phyloP scores from a whole-genome alignment of 2,113 vertebrate genomes.

The Carassius gibelio region DNA sequence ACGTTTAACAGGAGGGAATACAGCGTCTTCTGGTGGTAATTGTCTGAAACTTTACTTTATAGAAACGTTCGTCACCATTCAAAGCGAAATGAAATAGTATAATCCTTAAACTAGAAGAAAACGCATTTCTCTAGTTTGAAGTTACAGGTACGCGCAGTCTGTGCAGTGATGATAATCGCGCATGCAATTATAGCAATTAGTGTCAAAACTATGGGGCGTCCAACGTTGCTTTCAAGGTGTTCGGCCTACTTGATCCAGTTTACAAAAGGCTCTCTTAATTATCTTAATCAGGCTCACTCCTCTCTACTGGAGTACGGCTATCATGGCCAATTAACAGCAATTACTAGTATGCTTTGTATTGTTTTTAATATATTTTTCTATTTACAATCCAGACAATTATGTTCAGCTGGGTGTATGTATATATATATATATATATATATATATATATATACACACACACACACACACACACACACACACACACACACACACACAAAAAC shows the following conservation, averaged over 20 bases:
- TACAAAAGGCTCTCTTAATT: slow-evolving; percentile 75
- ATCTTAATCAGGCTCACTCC: slow-evolving; percentile 73
- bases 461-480: too few species aligned
- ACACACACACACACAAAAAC: too few species aligned
- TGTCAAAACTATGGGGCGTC: slow-evolving; percentile 61
- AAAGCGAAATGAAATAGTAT: background rate
- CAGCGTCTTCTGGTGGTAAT: slow-evolving; percentile 73
- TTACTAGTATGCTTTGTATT: slow-evolving; percentile 73
- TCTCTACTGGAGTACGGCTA: slow-evolving; percentile 69
- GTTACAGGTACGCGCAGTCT: slow-evolving; percentile 56
- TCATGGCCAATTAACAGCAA: slow-evolving; percentile 76
- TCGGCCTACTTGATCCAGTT: slow-evolving; percentile 71
- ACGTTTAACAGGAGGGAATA: slow-evolving; percentile 57
- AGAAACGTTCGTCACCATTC: background rate
- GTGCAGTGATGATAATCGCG: slow-evolving; percentile 53
- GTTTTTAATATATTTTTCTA: slow-evolving; percentile 61
- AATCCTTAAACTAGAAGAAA: background rate
- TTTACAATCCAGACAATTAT: slow-evolving; percentile 63
- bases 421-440: too few species aligned
- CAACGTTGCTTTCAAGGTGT: slow-evolving; percentile 63
- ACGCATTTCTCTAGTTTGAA: background rate
- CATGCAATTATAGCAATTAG: slow-evolving; percentile 71
- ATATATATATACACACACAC: too few species aligned
- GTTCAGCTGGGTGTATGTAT: slow-evolving; percentile 51
- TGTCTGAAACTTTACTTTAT: background rate